A percentile compares a stretch with the other conserved stretches of the same genome.
phyloP scores from a whole-genome alignment of 2,888 invertebrate genomes.

The Leptogaster cylindrica region DNA sequence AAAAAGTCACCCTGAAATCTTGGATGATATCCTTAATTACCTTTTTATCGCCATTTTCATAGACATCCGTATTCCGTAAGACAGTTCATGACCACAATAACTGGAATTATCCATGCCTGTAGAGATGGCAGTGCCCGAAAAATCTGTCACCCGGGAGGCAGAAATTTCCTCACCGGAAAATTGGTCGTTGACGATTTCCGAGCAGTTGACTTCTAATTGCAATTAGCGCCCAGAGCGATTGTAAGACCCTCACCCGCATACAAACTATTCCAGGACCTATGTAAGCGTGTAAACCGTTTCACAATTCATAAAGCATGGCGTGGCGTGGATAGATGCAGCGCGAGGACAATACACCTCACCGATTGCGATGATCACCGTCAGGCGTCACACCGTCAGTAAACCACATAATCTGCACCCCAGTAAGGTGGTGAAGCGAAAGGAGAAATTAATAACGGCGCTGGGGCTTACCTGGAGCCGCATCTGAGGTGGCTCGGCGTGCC shows the following conservation, averaged over 20 bases:
- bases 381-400: slow-evolving; percentile 42
- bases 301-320: slow-evolving; percentile 26
- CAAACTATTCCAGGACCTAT: not conserved
- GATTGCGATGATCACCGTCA: slow-evolving; percentile 39
- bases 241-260: slow-evolving; percentile 15
- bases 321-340: not conserved
- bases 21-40: no score
- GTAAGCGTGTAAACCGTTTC: slow-evolving; percentile 39
- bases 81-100: no score
- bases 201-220: slow-evolving; percentile 37
- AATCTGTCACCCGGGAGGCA: slow-evolving; percentile 28
- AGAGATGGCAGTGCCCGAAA: slow-evolving; percentile 17
- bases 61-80: no score
- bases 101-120: no score
- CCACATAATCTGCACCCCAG: slow-evolving; percentile 31
- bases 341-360: slow-evolving; percentile 46
- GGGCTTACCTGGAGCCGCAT: not conserved
- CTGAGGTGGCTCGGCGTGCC: slow-evolving; percentile 30
- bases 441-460: slow-evolving; percentile 31
- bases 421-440: slow-evolving; percentile 30
- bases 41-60: no score
- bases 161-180: slow-evolving; percentile 32
- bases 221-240: slow-evolving; percentile 37
- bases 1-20: no score
- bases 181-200: slow-evolving; percentile 37